Conservation (phyloP, 2,888 invertebrate genomes). For the Ectemnius lituratus region DNA sequence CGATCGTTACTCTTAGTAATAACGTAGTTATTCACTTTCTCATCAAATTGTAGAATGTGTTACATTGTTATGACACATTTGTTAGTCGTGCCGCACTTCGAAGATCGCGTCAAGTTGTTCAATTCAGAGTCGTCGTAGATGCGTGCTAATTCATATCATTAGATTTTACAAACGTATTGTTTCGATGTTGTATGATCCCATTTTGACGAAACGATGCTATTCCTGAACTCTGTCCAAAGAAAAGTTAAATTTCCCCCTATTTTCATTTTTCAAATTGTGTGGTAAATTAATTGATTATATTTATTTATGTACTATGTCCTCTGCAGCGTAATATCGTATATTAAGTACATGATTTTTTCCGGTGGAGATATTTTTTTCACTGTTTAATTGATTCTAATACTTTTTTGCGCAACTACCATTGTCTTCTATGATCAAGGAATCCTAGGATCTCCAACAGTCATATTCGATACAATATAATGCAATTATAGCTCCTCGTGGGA, state of each 20-base stretch:
- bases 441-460: too few relatives aligned
- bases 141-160: slow-evolving; percentile 25
- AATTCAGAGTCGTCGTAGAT: slow-evolving; percentile 20
- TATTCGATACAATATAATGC: not conserved
- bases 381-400: too few relatives aligned
- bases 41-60: slow-evolving; percentile 38
- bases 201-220: slow-evolving; percentile 8
- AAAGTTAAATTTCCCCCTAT: too few relatives aligned
- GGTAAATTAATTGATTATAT: too few relatives aligned
- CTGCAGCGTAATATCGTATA: too few relatives aligned
- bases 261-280: too few relatives aligned
- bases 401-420: too few relatives aligned
- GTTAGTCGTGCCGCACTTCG: slow-evolving; percentile 13
- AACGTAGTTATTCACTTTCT: slow-evolving; percentile 50
- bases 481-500: not conserved
- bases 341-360: too few relatives aligned
- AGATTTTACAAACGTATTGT: slow-evolving; percentile 29
- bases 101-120: slow-evolving; percentile 54
- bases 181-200: slow-evolving; percentile 29
- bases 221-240: too few relatives aligned
- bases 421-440: too few relatives aligned
- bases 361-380: too few relatives aligned
- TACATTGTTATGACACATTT: slow-evolving; percentile 19
- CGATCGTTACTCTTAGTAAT: slow-evolving; percentile 46
- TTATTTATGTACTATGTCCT: too few relatives aligned